Conservation (phyloP, 2,888 invertebrate genomes). For the Pimpla rufipes region DNA sequence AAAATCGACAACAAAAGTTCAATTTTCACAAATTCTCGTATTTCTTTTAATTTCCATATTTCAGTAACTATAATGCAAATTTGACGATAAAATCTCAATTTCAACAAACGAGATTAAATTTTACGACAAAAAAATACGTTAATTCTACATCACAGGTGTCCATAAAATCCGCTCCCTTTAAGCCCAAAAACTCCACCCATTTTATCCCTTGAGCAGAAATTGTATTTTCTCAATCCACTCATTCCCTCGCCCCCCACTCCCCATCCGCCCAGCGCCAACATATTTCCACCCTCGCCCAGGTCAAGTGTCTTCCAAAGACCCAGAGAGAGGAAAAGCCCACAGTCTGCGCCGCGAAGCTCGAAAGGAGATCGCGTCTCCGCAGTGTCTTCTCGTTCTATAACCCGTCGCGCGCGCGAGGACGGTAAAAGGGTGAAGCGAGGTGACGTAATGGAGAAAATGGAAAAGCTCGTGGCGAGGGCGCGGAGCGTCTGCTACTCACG, state of each 20-base stretch:
- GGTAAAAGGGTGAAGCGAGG: slow-evolving; percentile 63
- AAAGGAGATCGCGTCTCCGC: slow-evolving; percentile 9
- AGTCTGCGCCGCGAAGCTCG: slow-evolving; percentile 6
- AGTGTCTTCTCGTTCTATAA: slow-evolving; percentile 3
- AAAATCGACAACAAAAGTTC: too few species aligned
- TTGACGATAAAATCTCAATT: too few species aligned
- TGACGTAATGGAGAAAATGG: slow-evolving; percentile 66
- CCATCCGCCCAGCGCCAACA: slow-evolving; percentile 3
- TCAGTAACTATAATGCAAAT: too few species aligned
- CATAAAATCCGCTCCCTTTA: too few species aligned
- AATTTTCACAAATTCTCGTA: too few species aligned
- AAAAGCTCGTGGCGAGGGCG: slow-evolving; percentile 53
- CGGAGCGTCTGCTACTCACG: neutral
- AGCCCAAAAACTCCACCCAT: neutral
- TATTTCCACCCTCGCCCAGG: neutral
- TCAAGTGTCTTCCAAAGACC: slow-evolving; percentile 5
- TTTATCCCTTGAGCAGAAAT: neutral
- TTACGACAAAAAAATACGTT: too few species aligned
- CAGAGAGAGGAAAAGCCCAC: too few species aligned
- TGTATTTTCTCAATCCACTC: slow-evolving; percentile 14
- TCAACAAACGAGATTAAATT: too few species aligned
- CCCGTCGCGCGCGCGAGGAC: slow-evolving; percentile 30
- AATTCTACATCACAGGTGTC: too few species aligned
- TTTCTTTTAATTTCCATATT: too few species aligned
- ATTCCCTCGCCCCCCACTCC: neutral